Conservation (phyloP, 2,113 vertebrate species). For the Psammodynastes pulverulentus region DNA sequence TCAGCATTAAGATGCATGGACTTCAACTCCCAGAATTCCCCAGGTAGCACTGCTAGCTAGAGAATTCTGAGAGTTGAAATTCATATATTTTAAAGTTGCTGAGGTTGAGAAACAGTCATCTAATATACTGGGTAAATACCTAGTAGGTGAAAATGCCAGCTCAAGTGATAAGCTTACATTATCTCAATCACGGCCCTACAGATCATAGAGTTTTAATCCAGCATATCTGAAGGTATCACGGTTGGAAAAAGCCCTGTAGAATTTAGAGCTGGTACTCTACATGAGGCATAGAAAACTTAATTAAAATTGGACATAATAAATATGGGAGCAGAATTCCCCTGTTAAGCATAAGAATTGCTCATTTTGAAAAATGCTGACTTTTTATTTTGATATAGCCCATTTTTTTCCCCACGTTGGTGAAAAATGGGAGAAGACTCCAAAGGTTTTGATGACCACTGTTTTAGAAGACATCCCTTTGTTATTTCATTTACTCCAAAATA, state of each 20-base stretch:
- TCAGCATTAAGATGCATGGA: neutral
- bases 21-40: neutral
- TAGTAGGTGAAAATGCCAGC: neutral
- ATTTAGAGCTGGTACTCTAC: neutral
- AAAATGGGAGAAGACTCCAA: neutral
- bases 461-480: neutral
- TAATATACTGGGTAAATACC: neutral
- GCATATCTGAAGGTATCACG: neutral
- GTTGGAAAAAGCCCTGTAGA: neutral
- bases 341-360: neutral
- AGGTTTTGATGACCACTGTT: neutral
- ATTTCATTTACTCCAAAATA: neutral
- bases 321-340: neutral
- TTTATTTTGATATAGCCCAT: neutral
- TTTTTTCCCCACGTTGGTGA: neutral
- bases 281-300: neutral
- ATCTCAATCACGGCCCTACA: neutral
- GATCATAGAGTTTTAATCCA: neutral
- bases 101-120: neutral
- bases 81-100: neutral
- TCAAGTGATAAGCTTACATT: neutral
- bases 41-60: neutral
- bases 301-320: neutral
- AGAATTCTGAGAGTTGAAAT: neutral
- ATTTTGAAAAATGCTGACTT: neutral